Evolutionary conservation across 64 coral and sea anemone genomes (phyloP).

Genomic region (Montipora capricornis): DNA sequence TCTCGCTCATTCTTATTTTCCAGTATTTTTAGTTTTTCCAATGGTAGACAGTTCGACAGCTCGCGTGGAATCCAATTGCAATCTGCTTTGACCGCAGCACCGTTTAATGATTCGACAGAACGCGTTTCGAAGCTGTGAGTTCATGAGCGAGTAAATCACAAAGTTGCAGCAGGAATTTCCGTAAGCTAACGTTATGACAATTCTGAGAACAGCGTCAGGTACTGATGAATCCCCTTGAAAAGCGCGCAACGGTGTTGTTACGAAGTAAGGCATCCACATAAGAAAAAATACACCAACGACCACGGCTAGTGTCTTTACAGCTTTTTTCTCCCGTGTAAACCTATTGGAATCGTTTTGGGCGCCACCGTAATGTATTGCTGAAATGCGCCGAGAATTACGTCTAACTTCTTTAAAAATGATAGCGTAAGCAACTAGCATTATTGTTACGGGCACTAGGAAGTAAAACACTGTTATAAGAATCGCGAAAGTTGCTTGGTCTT

Average conservation of each 20-base stretch:
- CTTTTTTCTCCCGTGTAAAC: conserved; percentile 84
- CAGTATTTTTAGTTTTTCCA: not conserved
- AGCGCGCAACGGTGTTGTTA: conserved; percentile 75
- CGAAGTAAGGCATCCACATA: conserved; percentile 90
- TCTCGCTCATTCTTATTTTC: not conserved
- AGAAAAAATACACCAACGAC: conserved; percentile 90
- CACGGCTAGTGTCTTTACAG: conserved; percentile 81
- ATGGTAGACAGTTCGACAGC: conserved; percentile 7
- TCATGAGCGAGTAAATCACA: conserved; percentile 91
- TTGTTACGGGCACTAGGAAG: conserved; percentile 72
- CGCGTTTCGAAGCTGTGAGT: conserved; percentile 71
- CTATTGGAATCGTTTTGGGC: not conserved
- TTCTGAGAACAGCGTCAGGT: conserved; percentile 44
- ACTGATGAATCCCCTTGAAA: conserved; percentile 46
- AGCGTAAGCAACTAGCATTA: conserved; percentile 74
- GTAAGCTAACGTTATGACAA: conserved; percentile 73
- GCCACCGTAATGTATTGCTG: conserved; percentile 12
- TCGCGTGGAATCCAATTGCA: not conserved
- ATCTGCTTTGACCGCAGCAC: not conserved
- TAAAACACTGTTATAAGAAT: conserved; percentile 75
- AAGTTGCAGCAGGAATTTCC: conserved; percentile 90
- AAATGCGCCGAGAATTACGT: conserved; percentile 67
- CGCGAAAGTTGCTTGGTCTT: conserved; percentile 57
- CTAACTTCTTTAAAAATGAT: conserved; percentile 85
- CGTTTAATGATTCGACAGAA: conserved; percentile 53